These are phyloP conservation scores for Etheostoma cragini DNA, from an alignment of 2,113 vertebrate genomes.

Conservation along the genomic window DNA sequence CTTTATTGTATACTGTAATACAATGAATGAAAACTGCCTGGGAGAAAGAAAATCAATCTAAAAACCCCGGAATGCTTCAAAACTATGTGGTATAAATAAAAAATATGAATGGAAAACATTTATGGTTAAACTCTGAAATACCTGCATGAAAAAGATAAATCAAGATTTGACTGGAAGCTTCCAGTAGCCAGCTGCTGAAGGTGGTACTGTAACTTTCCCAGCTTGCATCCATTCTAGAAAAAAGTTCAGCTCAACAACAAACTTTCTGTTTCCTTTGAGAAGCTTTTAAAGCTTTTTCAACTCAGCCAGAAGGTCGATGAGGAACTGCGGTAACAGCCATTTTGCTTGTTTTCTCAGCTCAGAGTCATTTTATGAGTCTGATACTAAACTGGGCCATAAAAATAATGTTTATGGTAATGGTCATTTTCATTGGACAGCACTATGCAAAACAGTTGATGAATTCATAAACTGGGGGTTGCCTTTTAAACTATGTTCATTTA, in stretches of 20 bases:
- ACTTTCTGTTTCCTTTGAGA: not conserved
- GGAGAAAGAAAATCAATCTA: not conserved
- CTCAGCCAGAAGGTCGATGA: slow-evolving; percentile 6
- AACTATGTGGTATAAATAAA: not conserved
- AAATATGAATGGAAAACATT: slow-evolving; percentile 1
- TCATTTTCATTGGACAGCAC: slow-evolving; percentile 47
- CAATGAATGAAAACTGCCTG: not conserved
- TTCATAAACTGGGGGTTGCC: slow-evolving; percentile 39
- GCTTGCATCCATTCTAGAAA: not conserved
- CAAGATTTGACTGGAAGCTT: not conserved
- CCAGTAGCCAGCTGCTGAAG: not conserved
- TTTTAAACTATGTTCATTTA: slow-evolving; percentile 42
- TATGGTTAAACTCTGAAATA: not conserved
- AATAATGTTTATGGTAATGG: slow-evolving; percentile 34
- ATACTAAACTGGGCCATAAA: slow-evolving; percentile 31
- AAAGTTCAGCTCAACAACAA: not conserved
- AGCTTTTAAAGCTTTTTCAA: not conserved
- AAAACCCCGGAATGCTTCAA: not conserved
- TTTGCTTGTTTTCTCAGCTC: slow-evolving; percentile 17
- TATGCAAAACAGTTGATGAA: slow-evolving; percentile 38
- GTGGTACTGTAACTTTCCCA: too few species aligned
- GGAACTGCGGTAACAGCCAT: slow-evolving; percentile 4
- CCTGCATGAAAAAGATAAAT: not conserved
- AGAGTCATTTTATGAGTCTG: slow-evolving; percentile 15
- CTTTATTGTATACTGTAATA: not conserved